phyloP scores from a whole-genome alignment of 2,888 invertebrate genomes.

The Liposcelis brunnea region DNA sequence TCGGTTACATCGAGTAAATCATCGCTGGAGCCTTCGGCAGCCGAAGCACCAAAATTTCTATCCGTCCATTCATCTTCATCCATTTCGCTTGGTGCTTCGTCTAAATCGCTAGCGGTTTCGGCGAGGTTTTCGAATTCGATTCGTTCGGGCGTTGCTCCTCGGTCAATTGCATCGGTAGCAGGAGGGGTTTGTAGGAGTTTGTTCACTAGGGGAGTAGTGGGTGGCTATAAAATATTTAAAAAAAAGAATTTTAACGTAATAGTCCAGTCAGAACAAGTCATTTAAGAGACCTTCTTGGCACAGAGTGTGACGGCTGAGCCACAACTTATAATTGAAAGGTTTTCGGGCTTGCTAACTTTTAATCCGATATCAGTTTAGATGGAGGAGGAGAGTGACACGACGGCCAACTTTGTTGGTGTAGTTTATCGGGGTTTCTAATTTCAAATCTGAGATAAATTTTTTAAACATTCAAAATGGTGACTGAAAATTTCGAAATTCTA shows the following conservation, averaged over 20 bases:
- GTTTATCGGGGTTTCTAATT: too few species aligned
- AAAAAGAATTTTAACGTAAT: not conserved
- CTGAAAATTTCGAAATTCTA: not conserved
- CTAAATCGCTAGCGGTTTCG: constrained; percentile 34
- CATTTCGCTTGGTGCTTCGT: constrained; percentile 54
- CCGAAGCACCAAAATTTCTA: constrained; percentile 70
- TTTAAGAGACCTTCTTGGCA: too few species aligned
- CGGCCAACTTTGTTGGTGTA: too few species aligned
- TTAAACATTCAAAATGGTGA: too few species aligned
- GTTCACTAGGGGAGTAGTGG: not conserved
- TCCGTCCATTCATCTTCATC: constrained; percentile 95
- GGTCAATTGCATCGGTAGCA: constrained; percentile 13
- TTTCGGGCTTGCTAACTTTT: too few species aligned
- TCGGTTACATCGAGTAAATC: constrained; percentile 27
- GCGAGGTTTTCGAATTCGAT: constrained; percentile 63
- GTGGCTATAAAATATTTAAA: constrained; percentile 1
- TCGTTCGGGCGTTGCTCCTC: constrained; percentile 46
- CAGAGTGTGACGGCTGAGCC: too few species aligned
- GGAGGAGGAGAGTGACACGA: too few species aligned
- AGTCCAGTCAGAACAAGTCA: too few species aligned
- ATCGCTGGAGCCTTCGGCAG: constrained; percentile 51
- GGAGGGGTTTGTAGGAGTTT: not conserved
- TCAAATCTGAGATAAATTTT: too few species aligned
- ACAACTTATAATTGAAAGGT: too few species aligned
- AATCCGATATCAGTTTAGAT: too few species aligned